Evolutionary conservation across 2,113 vertebrate genomes (phyloP).

Genomic region (Phylloscopus trochiloides): DNA sequence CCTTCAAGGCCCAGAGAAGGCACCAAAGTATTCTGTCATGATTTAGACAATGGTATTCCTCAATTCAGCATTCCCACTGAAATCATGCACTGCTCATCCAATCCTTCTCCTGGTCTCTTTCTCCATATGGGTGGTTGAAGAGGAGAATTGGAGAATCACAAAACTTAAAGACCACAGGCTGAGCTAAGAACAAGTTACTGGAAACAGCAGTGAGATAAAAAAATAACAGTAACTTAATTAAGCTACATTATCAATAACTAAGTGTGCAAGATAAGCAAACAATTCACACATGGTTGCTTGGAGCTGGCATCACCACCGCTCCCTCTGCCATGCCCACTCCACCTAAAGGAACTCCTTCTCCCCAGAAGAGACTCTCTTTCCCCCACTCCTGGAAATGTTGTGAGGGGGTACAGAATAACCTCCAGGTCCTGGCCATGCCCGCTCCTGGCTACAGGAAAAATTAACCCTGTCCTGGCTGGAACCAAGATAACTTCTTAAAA

Average conservation of each 20-base stretch:
- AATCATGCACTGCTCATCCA: not conserved
- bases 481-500: not conserved
- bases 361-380: not conserved
- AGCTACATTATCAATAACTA: not conserved
- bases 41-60: not conserved
- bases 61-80: not conserved
- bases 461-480: not conserved
- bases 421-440: rapidly evolving
- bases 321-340: not conserved
- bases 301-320: not conserved
- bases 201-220: not conserved
- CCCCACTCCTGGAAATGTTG: too few relatives aligned
- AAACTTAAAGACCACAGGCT: not conserved
- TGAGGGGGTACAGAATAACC: not conserved
- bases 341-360: not conserved
- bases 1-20: not conserved
- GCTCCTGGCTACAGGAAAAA: not conserved
- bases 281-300: not conserved
- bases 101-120: not conserved
- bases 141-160: not conserved
- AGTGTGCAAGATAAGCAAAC: not conserved
- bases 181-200: not conserved
- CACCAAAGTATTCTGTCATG: not conserved
- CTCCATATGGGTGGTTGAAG: not conserved
- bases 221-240: not conserved